phyloP scores from a whole-genome alignment of 2,888 invertebrate genomes.

The Patella pellucida region DNA sequence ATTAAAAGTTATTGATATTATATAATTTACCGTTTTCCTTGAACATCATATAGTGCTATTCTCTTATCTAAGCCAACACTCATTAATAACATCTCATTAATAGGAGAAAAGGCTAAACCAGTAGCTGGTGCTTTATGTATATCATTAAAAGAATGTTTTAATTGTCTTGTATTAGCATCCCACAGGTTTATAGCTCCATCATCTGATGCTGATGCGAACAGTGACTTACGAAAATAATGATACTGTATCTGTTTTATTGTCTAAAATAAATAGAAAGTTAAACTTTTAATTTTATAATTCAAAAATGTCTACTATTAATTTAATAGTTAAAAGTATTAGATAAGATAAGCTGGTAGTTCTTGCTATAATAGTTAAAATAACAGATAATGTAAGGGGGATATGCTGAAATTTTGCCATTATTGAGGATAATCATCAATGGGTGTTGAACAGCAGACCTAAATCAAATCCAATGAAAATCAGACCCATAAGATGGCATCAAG shows the following conservation, averaged over 20 bases:
- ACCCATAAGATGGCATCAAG: too few relatives aligned
- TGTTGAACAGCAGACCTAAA: too few relatives aligned
- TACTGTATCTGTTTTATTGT: constrained; percentile 66
- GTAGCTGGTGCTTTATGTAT: constrained; percentile 69
- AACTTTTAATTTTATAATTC: too few relatives aligned
- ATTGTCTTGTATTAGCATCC: constrained; percentile 65
- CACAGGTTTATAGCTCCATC: constrained; percentile 69
- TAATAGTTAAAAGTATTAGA: too few relatives aligned
- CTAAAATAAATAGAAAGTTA: constrained; percentile 43
- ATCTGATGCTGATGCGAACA: constrained; percentile 67
- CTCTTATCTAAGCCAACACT: constrained; percentile 71
- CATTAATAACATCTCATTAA: constrained; percentile 70
- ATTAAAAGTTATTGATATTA: not conserved
- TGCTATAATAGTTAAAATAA: too few relatives aligned
- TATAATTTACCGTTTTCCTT: constrained; percentile 62
- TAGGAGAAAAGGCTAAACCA: constrained; percentile 71
- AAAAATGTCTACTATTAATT: too few relatives aligned
- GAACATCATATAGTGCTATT: constrained; percentile 68
- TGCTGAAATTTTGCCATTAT: too few relatives aligned
- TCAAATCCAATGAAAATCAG: too few relatives aligned
- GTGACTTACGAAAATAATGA: constrained; percentile 59
- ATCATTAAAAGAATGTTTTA: constrained; percentile 61
- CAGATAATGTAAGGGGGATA: too few relatives aligned
- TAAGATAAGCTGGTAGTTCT: too few relatives aligned
- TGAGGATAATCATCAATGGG: too few relatives aligned